phyloP scores from a whole-genome alignment of 2,888 invertebrate species.

The Drosophila prostipennis region DNA sequence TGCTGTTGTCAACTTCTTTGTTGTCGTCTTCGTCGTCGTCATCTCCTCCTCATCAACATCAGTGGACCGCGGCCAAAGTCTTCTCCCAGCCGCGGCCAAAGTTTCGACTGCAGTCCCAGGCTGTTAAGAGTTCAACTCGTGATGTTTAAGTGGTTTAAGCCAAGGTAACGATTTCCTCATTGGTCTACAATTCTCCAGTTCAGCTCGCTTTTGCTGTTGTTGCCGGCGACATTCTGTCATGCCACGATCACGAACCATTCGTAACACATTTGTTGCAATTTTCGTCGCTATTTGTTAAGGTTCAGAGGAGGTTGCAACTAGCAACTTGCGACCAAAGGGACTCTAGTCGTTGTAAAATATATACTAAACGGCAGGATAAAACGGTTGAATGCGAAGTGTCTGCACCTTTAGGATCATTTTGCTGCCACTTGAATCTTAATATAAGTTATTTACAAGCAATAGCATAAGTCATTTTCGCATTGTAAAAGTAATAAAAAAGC shows the following conservation, averaged over 20 bases:
- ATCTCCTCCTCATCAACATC: conserved; percentile 64
- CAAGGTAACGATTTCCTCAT: conserved; percentile 76
- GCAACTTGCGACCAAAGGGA: conserved; percentile 52
- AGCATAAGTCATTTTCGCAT: no score
- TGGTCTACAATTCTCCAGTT: conserved; percentile 62
- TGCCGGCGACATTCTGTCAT: conserved; percentile 78
- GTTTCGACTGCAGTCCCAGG: conserved; percentile 58
- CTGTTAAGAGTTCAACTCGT: conserved; percentile 82
- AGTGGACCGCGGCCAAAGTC: conserved; percentile 24
- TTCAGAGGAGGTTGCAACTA: conserved; percentile 66
- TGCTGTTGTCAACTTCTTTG: conserved; percentile 57
- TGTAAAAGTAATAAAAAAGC: no score
- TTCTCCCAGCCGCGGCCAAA: conserved; percentile 25
- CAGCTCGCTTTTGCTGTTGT: conserved; percentile 47
- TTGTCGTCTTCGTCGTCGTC: conserved; percentile 46
- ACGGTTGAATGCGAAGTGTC: conserved; percentile 16
- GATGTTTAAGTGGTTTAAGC: conserved; percentile 78
- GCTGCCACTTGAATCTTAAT: no score
- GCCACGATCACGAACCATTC: conserved; percentile 79
- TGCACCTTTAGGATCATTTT: neutral
- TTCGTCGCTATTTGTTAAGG: conserved; percentile 80
- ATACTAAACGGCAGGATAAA: conserved; percentile 60
- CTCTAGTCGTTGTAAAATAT: conserved; percentile 62
- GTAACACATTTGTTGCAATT: conserved; percentile 81
- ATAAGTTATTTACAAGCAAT: no score